Conservation (phyloP, 2,797 vertebrate genomes). For the Oreochromis mossambicus region DNA sequence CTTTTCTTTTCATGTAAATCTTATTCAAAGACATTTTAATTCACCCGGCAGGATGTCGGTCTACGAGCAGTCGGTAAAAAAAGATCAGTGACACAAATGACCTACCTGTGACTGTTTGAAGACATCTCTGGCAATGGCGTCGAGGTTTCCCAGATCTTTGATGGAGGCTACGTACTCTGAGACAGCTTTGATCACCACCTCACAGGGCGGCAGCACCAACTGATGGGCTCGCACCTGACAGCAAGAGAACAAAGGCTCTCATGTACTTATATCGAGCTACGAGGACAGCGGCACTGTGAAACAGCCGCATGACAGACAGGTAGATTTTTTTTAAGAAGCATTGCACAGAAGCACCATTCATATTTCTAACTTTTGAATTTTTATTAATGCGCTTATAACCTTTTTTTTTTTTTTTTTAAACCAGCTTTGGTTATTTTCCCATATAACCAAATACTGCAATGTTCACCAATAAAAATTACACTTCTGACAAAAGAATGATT, state of each 20-base stretch:
- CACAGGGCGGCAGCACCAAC: slow-evolving; percentile 89
- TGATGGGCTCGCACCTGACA: slow-evolving; percentile 88
- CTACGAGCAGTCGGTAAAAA: neutral
- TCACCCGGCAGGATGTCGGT: rapidly evolving
- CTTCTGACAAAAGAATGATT: neutral
- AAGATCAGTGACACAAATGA: rapidly evolving
- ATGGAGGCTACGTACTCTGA: slow-evolving; percentile 89
- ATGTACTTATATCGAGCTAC: neutral
- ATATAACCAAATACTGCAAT: neutral
- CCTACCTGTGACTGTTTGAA: slow-evolving; percentile 91
- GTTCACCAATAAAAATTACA: neutral
- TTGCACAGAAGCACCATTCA: neutral
- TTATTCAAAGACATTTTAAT: neutral
- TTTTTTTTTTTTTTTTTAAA: neutral
- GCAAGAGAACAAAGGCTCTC: neutral
- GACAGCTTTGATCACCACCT: slow-evolving; percentile 93
- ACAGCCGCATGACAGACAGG: neutral
- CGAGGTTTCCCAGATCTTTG: slow-evolving; percentile 86
- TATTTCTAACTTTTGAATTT: neutral
- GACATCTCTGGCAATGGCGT: slow-evolving; percentile 87
- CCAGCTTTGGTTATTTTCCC: neutral
- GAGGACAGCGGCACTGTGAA: neutral
- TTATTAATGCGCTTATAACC: neutral
- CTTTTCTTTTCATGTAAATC: neutral
- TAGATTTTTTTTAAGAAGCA: neutral